A percentile compares a stretch with the other conserved stretches of the same genome.
phyloP scores from a whole-genome alignment of 1,140 invertebrate genomes.

The Drosophila navojoa region DNA sequence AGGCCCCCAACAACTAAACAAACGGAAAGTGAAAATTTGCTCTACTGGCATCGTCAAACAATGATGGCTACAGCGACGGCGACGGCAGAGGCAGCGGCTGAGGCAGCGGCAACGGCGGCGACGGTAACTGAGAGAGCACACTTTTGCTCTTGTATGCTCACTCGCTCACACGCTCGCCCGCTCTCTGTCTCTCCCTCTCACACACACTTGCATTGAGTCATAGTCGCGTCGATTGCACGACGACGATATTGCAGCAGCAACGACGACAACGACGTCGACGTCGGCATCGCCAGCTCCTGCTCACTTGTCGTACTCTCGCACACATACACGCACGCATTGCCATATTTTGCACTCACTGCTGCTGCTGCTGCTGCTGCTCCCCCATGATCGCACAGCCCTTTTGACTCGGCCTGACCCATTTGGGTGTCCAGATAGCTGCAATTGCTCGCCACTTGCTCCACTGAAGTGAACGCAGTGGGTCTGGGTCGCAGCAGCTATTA shows the following conservation, averaged over 20 bases:
- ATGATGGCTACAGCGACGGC: slow-evolving; percentile 26
- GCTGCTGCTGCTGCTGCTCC: slow-evolving; percentile 27
- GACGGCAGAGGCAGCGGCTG: slow-evolving; percentile 13
- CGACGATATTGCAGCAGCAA: slow-evolving; percentile 53
- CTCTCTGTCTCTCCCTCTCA: slow-evolving; percentile 19
- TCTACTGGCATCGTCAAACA: slow-evolving; percentile 70
- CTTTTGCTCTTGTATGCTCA: slow-evolving; percentile 9
- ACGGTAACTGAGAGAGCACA: slow-evolving; percentile 22
- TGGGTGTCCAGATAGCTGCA: slow-evolving; percentile 55
- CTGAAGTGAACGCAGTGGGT: slow-evolving; percentile 67
- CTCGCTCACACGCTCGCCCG: slow-evolving; percentile 12
- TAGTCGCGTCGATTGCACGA: slow-evolving; percentile 67
- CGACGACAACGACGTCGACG: slow-evolving; percentile 20
- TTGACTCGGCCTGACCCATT: slow-evolving; percentile 76
- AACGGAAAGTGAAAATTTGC: slow-evolving; percentile 82
- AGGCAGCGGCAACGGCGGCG: neutral
- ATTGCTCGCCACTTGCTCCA: slow-evolving; percentile 54
- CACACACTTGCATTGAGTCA: slow-evolving; percentile 79
- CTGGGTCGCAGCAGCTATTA: slow-evolving; percentile 63
- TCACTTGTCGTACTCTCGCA: slow-evolving; percentile 38
- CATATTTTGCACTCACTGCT: slow-evolving; percentile 16
- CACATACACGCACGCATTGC: slow-evolving; percentile 13
- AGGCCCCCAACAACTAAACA: slow-evolving; percentile 74
- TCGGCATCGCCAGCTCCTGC: slow-evolving; percentile 40
- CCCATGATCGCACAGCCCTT: slow-evolving; percentile 74